Evolutionary conservation across 1,140 invertebrate species (phyloP).

Genomic region (Drosophila arizonae): DNA sequence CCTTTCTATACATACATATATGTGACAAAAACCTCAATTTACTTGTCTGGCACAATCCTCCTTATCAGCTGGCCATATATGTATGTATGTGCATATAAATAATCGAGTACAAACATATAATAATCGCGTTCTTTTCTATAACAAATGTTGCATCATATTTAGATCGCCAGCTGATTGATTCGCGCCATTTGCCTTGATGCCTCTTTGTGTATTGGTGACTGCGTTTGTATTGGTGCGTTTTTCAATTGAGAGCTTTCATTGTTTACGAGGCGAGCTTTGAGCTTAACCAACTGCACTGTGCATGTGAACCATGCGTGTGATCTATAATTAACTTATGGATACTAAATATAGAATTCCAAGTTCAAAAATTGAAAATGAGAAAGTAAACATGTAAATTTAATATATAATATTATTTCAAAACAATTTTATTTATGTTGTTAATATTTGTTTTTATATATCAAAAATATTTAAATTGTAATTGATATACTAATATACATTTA

Average conservation of each 20-base stretch:
- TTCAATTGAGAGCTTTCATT: not conserved
- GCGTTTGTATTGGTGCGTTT: not conserved
- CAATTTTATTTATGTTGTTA: no score
- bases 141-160: constrained; percentile 12
- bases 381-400: no score
- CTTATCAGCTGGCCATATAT: constrained; percentile 21
- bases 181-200: not conserved
- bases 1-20: not conserved
- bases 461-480: no score
- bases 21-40: constrained; percentile 7
- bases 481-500: no score
- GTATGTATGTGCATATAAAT: no score
- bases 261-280: constrained; percentile 8
- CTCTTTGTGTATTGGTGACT: not conserved
- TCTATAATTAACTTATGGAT: not conserved
- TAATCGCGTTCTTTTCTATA: not conserved
- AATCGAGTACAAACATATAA: no score
- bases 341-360: not conserved
- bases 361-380: not conserved
- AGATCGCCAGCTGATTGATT: constrained; percentile 5
- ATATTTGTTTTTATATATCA: no score
- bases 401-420: no score
- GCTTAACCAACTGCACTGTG: not conserved
- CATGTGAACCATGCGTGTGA: not conserved
- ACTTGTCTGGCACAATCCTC: constrained; percentile 33